These are phyloP conservation scores for Drosophila pullipes DNA, from an alignment of 2,888 invertebrate genomes.

Conservation along the genomic window DNA sequence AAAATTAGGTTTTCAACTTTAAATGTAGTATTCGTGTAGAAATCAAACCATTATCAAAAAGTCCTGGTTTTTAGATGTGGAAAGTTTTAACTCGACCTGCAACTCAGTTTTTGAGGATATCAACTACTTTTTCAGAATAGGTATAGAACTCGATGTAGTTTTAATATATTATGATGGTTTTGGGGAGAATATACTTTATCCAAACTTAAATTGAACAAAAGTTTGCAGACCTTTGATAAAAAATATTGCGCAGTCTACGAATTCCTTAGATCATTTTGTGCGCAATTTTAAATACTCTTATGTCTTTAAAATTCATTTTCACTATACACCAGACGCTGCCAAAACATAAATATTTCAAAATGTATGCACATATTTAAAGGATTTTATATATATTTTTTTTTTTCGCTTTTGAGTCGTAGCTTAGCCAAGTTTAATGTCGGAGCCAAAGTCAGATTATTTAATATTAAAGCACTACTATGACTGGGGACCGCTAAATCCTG, in stretches of 20 bases:
- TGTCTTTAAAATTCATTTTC: not conserved
- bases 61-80: no score
- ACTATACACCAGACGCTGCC: not conserved
- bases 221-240: not conserved
- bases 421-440: constrained; percentile 36
- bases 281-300: not conserved
- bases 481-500: constrained; percentile 68
- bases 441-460: constrained; percentile 65
- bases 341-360: not conserved
- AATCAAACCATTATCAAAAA: no score
- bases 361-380: not conserved
- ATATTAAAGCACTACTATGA: constrained; percentile 61
- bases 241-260: not conserved
- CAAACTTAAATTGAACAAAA: not conserved
- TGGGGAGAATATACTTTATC: not conserved
- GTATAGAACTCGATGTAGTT: not conserved
- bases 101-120: not conserved
- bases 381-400: not conserved
- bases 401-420: not conserved
- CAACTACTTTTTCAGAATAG: not conserved
- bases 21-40: no score
- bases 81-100: no score
- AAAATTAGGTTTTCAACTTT: not conserved
- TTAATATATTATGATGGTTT: not conserved
- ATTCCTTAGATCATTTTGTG: not conserved